Conservation (phyloP, 2,113 vertebrate species). For the Stegastes partitus region DNA sequence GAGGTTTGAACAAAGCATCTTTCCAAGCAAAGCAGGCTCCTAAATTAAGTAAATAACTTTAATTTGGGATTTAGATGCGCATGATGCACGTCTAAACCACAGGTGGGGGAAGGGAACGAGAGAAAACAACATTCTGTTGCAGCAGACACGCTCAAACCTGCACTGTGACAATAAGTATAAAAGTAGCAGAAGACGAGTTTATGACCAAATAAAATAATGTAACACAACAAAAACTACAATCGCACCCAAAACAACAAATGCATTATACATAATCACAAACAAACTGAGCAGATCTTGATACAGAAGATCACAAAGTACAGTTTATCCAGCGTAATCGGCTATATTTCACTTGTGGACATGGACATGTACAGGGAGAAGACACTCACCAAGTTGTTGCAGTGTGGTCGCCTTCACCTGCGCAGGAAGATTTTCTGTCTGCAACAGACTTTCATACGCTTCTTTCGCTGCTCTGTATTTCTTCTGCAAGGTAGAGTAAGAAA, state of each 20-base stretch:
- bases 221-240: background rate
- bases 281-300: background rate
- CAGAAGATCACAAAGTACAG: too few species aligned
- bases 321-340: background rate
- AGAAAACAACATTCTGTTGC: slow-evolving; percentile 7
- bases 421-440: slow-evolving; percentile 96
- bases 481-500: slow-evolving; percentile 79
- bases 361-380: background rate
- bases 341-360: background rate
- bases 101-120: slow-evolving; percentile 7
- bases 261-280: background rate
- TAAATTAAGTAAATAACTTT: background rate
- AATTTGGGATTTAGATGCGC: background rate
- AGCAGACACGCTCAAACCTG: background rate
- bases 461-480: slow-evolving; percentile 98
- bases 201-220: background rate
- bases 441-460: slow-evolving; percentile 96
- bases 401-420: slow-evolving; percentile 98
- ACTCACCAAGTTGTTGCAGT: slow-evolving; percentile 98
- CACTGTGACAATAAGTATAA: background rate
- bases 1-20: background rate
- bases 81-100: background rate
- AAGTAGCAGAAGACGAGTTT: background rate
- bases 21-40: too few species aligned
- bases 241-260: background rate